Base-by-base conservation (phyloP, 2,888 invertebrate species). In the Tinea semifulvella region DNA sequence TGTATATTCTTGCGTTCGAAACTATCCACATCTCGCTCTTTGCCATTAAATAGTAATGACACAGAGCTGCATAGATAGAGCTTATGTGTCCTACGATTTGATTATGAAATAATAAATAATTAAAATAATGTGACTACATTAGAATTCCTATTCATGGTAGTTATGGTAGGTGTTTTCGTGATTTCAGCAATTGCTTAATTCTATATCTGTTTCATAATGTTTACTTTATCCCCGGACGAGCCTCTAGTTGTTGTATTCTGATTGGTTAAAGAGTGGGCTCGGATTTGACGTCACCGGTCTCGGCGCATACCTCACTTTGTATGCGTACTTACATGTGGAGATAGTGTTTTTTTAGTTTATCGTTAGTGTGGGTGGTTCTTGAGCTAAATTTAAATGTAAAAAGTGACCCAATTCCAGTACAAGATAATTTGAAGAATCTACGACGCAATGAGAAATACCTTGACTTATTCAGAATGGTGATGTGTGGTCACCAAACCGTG, bases 211-310 rank as follows among this genome's bases (percentile, higher is more conserved):
- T 16, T 19, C 17, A 38, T 11, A 38, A 38, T 42, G 27, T 28
- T 27, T 27, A 43, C 27, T 2, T 27, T 27, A 22, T 84, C 74
- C 82, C 80, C 56, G 83, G 73, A 55, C 88, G 76, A 55, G 87
- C 88, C 71, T 84, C 82, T 68, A 72, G 75, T 55, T 84, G 69
- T 52, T 83, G 63, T 56, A 82, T 71, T 57, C 63, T 73, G 75
- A 80, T 80, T 80, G 79, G 80, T 53, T 57, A 60, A 55, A 63
- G 72, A 66, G 71, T 79, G 79, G 80, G 79, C 79, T 77, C 77
- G 80, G 57, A 77, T 69, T 57, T 75, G 74, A 77, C 79, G 80
- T 79, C 75, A 75, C 11, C n/a, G 5, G 44, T 57, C n/a, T n/a
- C n/a, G n/a, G n/a, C 49, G 58, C 71, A 77, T 77, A 75, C 77